Percentiles rank a stretch among this genome's conserved stretches.
phyloP scores from a whole-genome alignment of 2,888 invertebrate species.

The Drosophila peninsularis region DNA sequence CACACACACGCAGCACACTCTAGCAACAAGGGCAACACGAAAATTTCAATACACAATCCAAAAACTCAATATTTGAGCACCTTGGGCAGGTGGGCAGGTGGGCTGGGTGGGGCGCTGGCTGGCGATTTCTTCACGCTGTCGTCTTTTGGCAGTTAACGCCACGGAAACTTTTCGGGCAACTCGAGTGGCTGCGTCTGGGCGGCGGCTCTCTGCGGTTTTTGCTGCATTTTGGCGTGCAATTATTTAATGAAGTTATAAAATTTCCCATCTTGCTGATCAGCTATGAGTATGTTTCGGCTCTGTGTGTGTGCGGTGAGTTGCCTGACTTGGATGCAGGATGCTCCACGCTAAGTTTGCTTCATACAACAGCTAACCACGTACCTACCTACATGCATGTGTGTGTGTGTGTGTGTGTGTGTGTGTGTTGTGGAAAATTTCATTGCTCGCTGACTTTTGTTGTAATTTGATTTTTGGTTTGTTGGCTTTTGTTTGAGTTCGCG shows the following conservation, averaged over 20 bases:
- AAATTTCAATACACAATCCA: conserved; percentile 74
- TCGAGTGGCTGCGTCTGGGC: conserved; percentile 26
- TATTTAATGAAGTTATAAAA: conserved; percentile 82
- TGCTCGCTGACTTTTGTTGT: conserved; percentile 76
- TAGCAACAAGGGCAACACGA: neutral
- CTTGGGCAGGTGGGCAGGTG: conserved; percentile 44
- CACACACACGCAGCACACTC: conserved; percentile 9
- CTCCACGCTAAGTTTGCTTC: conserved; percentile 39
- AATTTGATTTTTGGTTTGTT: conserved; percentile 81
- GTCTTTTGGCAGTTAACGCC: conserved; percentile 75
- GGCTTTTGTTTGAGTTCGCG: conserved; percentile 81
- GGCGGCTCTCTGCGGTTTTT: conserved; percentile 53
- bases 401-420: conserved; percentile 24
- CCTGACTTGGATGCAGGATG: conserved; percentile 35
- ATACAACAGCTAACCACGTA: conserved; percentile 17
- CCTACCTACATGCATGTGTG: conserved; percentile 8
- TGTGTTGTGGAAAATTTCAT: conserved; percentile 69
- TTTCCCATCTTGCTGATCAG: conserved; percentile 67
- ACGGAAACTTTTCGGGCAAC: conserved; percentile 56
- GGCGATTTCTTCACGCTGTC: conserved; percentile 25
- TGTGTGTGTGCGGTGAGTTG: neutral
- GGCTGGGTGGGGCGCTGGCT: conserved; percentile 19
- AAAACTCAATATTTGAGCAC: conserved; percentile 79
- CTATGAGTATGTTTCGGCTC: conserved; percentile 33
- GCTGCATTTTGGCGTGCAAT: conserved; percentile 76